These are phyloP conservation scores for Crepidodera aurea DNA, from an alignment of 2,888 invertebrate genomes.

Conservation along the genomic window DNA sequence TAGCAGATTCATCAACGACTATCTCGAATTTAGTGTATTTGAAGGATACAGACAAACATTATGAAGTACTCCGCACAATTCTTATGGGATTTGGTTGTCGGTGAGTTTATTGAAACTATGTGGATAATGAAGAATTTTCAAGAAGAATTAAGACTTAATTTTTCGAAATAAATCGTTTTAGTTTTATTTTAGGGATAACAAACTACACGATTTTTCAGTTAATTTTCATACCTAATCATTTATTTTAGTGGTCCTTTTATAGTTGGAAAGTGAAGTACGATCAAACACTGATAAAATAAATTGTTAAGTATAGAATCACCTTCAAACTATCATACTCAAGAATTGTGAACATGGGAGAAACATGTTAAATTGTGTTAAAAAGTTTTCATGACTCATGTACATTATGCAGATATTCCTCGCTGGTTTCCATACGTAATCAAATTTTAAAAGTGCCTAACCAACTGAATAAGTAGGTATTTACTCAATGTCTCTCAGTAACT, in stretches of 20 bases:
- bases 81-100: too few relatives aligned
- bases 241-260: too few relatives aligned
- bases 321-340: background rate
- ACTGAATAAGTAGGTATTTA: constrained; percentile 22
- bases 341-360: background rate
- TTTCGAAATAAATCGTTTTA: too few relatives aligned
- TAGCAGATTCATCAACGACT: background rate
- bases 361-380: constrained; percentile 8
- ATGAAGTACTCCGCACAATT: too few relatives aligned
- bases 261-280: too few relatives aligned
- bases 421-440: constrained; percentile 21
- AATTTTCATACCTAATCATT: too few relatives aligned
- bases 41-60: background rate
- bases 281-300: too few relatives aligned
- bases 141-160: too few relatives aligned
- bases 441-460: constrained; percentile 27
- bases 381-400: constrained; percentile 17
- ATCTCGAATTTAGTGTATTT: constrained; percentile 1
- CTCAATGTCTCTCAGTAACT: constrained; percentile 17
- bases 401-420: constrained; percentile 18
- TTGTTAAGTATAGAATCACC: background rate
- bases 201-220: too few relatives aligned
- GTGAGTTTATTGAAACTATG: too few relatives aligned
- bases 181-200: too few relatives aligned
- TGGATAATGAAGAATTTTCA: too few relatives aligned